Evolutionary conservation across 1,140 invertebrate species (phyloP), one percentile per base, ranked within the genome.

Genomic region (Papilio polyxenes): DNA sequence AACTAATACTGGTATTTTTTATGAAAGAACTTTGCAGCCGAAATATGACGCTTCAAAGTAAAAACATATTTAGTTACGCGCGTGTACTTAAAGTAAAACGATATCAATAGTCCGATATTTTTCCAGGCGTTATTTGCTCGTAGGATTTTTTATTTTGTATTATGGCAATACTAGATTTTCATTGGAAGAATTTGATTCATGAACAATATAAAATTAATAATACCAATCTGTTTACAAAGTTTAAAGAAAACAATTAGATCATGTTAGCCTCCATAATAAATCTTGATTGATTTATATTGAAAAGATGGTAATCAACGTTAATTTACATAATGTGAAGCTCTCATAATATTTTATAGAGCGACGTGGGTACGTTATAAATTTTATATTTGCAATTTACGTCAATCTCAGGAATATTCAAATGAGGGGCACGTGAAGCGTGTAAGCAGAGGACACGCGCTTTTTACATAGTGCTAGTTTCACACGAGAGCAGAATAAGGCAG

Each of bases 371-470:
- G 31, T 72, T 72, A 72, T 72, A 72, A 72, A 72, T 72, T 72
- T 72, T 72, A 9, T 37, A 72, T 72, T 72, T 40, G 65, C 65
- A 72, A 72, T 72, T 37, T 72, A 72, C 65, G 31, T 72, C 65
- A 72, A 72, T 72, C 65, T 72, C 65, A 72, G 65, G 31, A 72
- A 72, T 72, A 72, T 72, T 72, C 31, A 72, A 72, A 72, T 72
- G 65, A 72, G 11, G 31, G 31, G 23, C 15, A 31, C 13, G 65
- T 72, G 65, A 37, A 72, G 31, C 31, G 31, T 15, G 65, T 31
- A 72, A 31, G 65, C 23, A 31, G 65, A 69, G 65, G 65, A 37
- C 31, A 72, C 65, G 31, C 65, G 13, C 59, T 72, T 65, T 65
- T 65, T 72, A 72, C 65, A 72, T 59, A 59, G 20, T 59, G 56